These are phyloP conservation scores for Oreochromis spilurus DNA, from an alignment of 2,113 vertebrate species.

Conservation along the genomic window DNA sequence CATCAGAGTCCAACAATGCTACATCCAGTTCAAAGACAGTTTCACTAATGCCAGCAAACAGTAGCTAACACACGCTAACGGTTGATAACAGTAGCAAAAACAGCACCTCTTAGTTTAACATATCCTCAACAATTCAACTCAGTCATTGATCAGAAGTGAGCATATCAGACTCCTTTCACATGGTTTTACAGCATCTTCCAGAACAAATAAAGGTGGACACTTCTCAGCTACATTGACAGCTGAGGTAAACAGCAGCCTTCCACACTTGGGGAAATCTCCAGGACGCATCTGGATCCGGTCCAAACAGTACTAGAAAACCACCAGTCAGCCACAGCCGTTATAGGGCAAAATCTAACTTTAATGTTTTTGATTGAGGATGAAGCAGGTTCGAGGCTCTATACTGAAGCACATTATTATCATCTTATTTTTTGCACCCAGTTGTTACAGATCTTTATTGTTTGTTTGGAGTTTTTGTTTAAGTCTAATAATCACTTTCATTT, in stretches of 20 bases:
- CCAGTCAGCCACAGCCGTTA: not conserved
- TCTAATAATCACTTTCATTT: not conserved
- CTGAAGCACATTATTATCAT: not conserved
- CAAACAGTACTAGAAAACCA: not conserved
- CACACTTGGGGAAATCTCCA: not conserved
- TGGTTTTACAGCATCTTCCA: not conserved
- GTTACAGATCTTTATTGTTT: not conserved
- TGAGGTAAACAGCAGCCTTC: not conserved
- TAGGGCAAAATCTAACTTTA: not conserved
- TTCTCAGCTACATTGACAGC: not conserved
- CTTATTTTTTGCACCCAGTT: not conserved
- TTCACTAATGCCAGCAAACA: not conserved
- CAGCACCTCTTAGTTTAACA: not conserved
- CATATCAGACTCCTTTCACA: not conserved
- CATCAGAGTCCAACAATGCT: not conserved
- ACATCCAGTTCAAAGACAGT: not conserved
- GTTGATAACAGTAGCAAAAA: not conserved
- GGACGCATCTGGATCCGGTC: not conserved
- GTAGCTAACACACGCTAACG: not conserved
- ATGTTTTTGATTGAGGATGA: not conserved
- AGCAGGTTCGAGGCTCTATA: not conserved
- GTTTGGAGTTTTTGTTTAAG: not conserved
- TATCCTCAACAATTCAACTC: not conserved
- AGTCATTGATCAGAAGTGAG: not conserved
- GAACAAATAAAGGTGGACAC: not conserved